phyloP scores from a whole-genome alignment of 2,113 vertebrate genomes.

The Poeciliopsis occidentalis region DNA sequence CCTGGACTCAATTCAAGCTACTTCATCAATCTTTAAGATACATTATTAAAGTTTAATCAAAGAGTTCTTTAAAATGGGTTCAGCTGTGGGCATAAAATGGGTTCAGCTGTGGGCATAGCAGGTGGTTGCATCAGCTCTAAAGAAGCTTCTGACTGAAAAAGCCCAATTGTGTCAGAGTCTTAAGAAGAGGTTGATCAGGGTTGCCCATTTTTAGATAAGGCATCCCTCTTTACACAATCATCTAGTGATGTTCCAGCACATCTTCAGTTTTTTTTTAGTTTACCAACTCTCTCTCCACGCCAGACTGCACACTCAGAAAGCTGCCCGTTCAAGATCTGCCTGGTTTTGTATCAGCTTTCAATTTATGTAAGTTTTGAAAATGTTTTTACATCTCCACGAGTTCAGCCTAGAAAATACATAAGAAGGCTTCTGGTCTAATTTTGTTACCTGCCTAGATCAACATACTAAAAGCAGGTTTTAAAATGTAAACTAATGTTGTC shows the following conservation, averaged over 20 bases:
- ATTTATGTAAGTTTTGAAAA: too few relatives aligned
- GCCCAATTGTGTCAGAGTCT: too few relatives aligned
- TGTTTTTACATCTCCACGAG: too few relatives aligned
- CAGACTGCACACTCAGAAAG: too few relatives aligned
- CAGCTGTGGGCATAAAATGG: not conserved
- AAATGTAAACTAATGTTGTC: too few relatives aligned
- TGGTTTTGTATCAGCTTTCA: not conserved
- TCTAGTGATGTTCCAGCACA: not conserved
- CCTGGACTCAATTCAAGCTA: not conserved
- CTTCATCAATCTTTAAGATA: not conserved
- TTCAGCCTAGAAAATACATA: too few relatives aligned
- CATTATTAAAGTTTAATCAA: not conserved
- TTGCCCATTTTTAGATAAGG: not conserved
- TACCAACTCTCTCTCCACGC: not conserved
- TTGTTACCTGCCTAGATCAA: not conserved
- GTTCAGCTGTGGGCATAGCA: not conserved
- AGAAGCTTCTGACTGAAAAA: too few relatives aligned
- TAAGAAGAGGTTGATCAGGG: not conserved
- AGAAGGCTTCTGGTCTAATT: too few relatives aligned
- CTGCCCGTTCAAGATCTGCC: too few relatives aligned
- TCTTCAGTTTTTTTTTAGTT: not conserved
- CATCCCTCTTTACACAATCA: not conserved
- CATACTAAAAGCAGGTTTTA: not conserved
- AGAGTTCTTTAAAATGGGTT: not conserved
- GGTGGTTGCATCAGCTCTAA: too few relatives aligned